Conservation (phyloP, 2,113 vertebrate species). For the Gorsachius goisagi region DNA sequence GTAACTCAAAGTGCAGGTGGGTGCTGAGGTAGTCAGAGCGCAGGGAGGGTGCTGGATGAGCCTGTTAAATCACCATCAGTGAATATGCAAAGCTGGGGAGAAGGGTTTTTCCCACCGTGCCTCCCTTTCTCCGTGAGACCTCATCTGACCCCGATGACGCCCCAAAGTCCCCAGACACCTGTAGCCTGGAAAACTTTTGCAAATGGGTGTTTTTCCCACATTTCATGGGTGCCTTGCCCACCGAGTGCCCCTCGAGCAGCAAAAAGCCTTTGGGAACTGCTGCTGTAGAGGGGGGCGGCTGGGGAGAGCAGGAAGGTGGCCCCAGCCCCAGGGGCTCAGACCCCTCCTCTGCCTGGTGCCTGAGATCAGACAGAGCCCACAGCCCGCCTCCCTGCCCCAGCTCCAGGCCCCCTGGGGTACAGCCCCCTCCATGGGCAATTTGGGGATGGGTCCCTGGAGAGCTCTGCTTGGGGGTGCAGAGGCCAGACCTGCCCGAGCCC, state of each 20-base stretch:
- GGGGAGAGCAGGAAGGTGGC: neutral
- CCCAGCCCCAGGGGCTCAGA: neutral
- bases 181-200: neutral
- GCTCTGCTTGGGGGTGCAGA: neutral
- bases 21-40: neutral
- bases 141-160: neutral
- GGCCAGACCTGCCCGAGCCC: neutral
- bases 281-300: neutral
- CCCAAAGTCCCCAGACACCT: neutral
- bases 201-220: neutral
- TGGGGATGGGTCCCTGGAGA: too few relatives aligned
- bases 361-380: neutral
- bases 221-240: neutral
- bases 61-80: neutral
- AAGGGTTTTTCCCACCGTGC: neutral
- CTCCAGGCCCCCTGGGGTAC: fast-evolving
- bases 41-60: neutral
- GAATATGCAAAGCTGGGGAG: neutral
- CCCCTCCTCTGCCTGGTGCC: neutral
- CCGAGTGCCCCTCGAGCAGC: fast-evolving
- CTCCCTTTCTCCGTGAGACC: neutral
- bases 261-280: neutral
- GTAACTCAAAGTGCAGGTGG: neutral
- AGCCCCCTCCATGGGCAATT: fast-evolving
- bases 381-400: fast-evolving